Evolutionary conservation across 2,888 invertebrate species (phyloP).

Genomic region (Dolichomitus sp.): DNA sequence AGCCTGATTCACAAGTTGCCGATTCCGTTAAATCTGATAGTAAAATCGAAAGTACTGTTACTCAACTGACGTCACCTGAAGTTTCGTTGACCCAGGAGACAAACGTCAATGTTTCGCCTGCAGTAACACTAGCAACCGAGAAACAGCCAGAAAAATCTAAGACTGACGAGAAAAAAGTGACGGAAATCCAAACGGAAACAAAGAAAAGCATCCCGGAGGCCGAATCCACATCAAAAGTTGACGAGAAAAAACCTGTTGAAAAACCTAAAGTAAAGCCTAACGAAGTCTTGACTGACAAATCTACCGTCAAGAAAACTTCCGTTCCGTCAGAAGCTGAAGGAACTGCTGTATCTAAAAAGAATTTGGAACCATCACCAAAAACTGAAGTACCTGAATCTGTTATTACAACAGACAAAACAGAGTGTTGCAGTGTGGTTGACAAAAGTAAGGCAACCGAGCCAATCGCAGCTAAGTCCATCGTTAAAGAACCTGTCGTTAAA

Average conservation of each 20-base stretch:
- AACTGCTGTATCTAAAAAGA: not conserved
- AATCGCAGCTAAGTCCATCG: constrained; percentile 26
- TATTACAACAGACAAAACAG: constrained; percentile 7
- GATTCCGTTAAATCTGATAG: constrained; percentile 63
- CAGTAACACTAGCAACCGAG: constrained; percentile 44
- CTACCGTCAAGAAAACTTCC: not conserved
- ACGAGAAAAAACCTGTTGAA: constrained; percentile 54
- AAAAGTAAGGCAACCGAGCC: not conserved
- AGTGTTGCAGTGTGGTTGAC: not conserved
- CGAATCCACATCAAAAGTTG: constrained; percentile 42
- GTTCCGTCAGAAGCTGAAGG: not conserved
- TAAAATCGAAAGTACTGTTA: constrained; percentile 21
- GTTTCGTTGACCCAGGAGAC: constrained; percentile 5
- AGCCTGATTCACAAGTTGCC: constrained; percentile 46
- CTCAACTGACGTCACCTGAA: constrained; percentile 33
- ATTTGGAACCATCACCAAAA: constrained; percentile 21
- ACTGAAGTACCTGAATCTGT: constrained; percentile 77
- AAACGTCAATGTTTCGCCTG: constrained; percentile 29
- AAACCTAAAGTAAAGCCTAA: not conserved
- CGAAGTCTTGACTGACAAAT: constrained; percentile 6
- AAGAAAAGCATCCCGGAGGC: constrained; percentile 59
- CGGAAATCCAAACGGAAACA: constrained; percentile 16
- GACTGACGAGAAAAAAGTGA: constrained; percentile 50
- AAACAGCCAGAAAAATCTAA: constrained; percentile 49
- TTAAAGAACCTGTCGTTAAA: constrained; percentile 47